Conservation (phyloP, 1,140 invertebrate species). For the Sycophaga agraensis region DNA sequence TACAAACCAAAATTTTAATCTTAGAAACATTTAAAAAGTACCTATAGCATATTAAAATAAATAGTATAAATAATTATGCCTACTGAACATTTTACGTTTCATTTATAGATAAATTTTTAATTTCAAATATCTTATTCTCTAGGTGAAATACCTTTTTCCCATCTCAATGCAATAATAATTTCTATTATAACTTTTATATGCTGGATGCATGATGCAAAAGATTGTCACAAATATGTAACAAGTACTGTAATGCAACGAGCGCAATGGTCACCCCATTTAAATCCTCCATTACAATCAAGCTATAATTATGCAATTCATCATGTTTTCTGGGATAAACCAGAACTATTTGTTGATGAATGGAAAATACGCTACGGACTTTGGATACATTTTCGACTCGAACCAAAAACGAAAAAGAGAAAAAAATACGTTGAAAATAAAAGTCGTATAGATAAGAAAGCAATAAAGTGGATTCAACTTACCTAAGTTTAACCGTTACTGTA, state of each 20-base stretch:
- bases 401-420: not conserved
- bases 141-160: conserved; percentile 46
- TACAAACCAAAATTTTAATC: too few species aligned
- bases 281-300: conserved; percentile 59
- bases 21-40: too few species aligned
- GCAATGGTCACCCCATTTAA: conserved; percentile 63
- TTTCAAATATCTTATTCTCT: too few species aligned
- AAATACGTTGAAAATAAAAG: too few species aligned
- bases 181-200: conserved; percentile 63
- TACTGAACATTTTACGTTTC: too few species aligned
- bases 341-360: conserved; percentile 66
- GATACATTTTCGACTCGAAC: conserved; percentile 58
- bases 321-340: conserved; percentile 63
- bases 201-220: conserved; percentile 61
- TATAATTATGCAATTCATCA: conserved; percentile 62
- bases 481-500: too few species aligned
- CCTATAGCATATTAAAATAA: too few species aligned
- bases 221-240: conserved; percentile 61
- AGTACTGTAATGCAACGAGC: conserved; percentile 59
- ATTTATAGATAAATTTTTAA: too few species aligned
- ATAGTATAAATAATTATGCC: too few species aligned
- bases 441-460: not conserved
- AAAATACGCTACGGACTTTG: conserved; percentile 64
- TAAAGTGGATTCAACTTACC: too few species aligned
- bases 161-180: conserved; percentile 61